These are phyloP conservation scores for Alectoris magna DNA, from an alignment of 2,797 vertebrate genomes.

Conservation along the genomic window DNA sequence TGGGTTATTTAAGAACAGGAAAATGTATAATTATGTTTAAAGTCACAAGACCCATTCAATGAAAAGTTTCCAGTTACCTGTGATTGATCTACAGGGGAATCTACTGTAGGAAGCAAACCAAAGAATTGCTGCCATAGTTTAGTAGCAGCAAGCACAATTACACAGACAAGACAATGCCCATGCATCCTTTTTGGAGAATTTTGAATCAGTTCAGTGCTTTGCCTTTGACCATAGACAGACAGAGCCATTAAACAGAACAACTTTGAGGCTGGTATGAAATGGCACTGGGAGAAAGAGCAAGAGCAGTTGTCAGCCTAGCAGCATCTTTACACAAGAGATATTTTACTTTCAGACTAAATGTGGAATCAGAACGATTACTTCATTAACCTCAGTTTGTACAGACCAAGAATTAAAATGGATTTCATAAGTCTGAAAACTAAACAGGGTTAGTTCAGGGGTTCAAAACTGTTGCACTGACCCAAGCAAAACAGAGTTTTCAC, in stretches of 20 bases:
- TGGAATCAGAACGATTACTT: conserved; percentile 65
- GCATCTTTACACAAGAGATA: background rate
- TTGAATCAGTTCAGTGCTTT: background rate
- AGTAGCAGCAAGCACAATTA: background rate
- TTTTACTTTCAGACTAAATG: conserved; percentile 28
- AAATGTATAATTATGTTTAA: background rate
- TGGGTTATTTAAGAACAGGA: background rate
- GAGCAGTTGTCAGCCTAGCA: conserved; percentile 36
- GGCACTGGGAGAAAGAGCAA: conserved; percentile 46
- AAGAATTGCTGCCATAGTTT: background rate
- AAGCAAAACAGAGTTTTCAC: conserved; percentile 77
- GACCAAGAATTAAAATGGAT: conserved; percentile 72
- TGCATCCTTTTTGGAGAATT: background rate
- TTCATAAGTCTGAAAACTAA: conserved; percentile 73
- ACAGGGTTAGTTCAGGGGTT: conserved; percentile 47
- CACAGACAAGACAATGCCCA: background rate
- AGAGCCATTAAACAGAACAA: conserved; percentile 40
- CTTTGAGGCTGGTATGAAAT: conserved; percentile 43
- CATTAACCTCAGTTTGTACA: conserved; percentile 70
- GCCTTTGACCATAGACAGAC: conserved; percentile 17
- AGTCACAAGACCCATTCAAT: background rate
- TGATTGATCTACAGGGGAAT: background rate
- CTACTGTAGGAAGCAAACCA: background rate
- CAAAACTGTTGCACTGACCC: conserved; percentile 49
- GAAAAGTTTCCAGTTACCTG: background rate